Base-by-base conservation (phyloP, 2,888 invertebrate species). In the Cyaniris semiargus region DNA sequence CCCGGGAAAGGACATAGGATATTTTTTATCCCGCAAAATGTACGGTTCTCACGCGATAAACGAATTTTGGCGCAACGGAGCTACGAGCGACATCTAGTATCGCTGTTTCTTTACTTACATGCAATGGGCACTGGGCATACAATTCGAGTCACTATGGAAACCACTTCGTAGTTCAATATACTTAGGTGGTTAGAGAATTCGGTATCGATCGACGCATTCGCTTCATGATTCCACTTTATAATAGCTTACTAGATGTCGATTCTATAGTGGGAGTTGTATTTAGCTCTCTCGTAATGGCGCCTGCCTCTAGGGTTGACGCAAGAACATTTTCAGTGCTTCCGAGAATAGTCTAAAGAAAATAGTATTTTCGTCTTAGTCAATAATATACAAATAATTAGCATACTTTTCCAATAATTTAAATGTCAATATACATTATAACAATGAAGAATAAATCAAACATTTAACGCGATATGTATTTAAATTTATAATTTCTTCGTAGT, bases 171-270 rank as follows among this genome's bases (percentile, higher is more conserved):
- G 60, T 38, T 38, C 31, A 66, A 66, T 18, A 66, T 31, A 66
- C 18, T 66, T 31, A 15, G 10, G 13, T 27, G 66, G 31, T 21
- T 15, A 75, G 34, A 13, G 34, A 56, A 75, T 58, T 56, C 31
- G 58, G 70, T 71, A 76, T 70, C 21, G 76, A 71, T 56, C 56
- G 23, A 34, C n/a, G 56, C 34, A 72, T 56, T 38, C 71, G 56
- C 44, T 72, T 72, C n/a, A 56, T 38, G 38, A 56, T 77, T 71
- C 56, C 71, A 77, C 71, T 71, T 34, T 38, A 23, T 38, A 71
- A 48, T 48, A 77, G 71, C 72, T 72, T 44, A 72, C 76, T 76
- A 58, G 76, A 71, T 58, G 72, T 34, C 76, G 76, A 72, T 44
- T 34, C 56, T 71, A 71, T 21, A 34, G 58, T 66, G 34, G 44